Conservation (phyloP, 2,797 vertebrate species). For the Sebastes variabilis region DNA sequence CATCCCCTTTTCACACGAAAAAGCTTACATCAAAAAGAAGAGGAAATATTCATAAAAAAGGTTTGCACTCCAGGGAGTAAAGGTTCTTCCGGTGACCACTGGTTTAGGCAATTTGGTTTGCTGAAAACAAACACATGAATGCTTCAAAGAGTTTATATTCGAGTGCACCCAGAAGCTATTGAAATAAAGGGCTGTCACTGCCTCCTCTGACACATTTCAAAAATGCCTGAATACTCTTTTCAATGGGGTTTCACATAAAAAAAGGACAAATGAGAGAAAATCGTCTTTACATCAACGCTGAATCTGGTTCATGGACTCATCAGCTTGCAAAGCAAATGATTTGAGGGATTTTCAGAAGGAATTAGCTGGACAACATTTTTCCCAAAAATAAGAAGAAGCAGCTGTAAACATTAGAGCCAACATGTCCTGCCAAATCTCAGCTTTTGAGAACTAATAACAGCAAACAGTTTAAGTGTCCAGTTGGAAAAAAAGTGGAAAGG, state of each 20-base stretch:
- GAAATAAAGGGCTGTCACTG: neutral
- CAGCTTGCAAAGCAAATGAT: slow-evolving; percentile 37
- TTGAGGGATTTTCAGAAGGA: slow-evolving; percentile 41
- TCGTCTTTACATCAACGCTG: slow-evolving; percentile 10
- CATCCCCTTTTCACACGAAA: slow-evolving; percentile 1
- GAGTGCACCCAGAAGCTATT: neutral
- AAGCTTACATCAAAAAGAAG: slow-evolving; percentile 16
- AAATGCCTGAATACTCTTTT: slow-evolving; percentile 15
- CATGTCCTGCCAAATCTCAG: slow-evolving; percentile 32
- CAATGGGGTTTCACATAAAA: slow-evolving; percentile 26
- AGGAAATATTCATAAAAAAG: slow-evolving; percentile 2
- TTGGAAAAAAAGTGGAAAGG: neutral
- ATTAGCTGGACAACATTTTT: slow-evolving; percentile 26
- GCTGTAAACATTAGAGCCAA: slow-evolving; percentile 35
- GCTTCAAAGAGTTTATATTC: slow-evolving; percentile 1
- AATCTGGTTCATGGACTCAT: slow-evolving; percentile 26
- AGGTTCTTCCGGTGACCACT: slow-evolving; percentile 29
- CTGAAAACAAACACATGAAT: slow-evolving; percentile 12
- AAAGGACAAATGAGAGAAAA: slow-evolving; percentile 4
- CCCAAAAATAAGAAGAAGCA: slow-evolving; percentile 33
- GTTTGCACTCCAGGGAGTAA: slow-evolving; percentile 5
- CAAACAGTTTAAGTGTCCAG: slow-evolving; percentile 31
- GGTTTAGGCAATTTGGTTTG: slow-evolving; percentile 1
- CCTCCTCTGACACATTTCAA: slow-evolving; percentile 26
- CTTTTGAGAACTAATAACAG: slow-evolving; percentile 43